Conservation (phyloP, 2,797 vertebrate genomes). For the Gobionotothen gibberifrons region DNA sequence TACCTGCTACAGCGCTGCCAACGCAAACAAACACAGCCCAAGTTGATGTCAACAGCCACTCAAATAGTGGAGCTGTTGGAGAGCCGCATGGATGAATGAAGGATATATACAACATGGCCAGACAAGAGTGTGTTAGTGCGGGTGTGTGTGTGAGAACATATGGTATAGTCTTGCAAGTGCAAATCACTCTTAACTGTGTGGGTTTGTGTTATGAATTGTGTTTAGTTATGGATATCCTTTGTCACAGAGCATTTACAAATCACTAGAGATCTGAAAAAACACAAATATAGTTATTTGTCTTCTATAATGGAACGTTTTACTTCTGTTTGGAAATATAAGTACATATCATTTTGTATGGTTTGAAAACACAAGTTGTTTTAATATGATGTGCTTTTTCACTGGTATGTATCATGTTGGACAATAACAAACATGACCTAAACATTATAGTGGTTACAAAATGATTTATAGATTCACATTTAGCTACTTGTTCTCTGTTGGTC, state of each 20-base stretch:
- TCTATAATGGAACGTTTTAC: neutral
- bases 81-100: conserved; percentile 55
- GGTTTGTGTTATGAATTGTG: neutral
- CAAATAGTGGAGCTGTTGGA: conserved; percentile 59
- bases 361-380: neutral
- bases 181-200: neutral
- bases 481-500: conserved; percentile 70
- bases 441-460: too few species aligned
- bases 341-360: neutral
- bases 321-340: neutral
- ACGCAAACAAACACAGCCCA: conserved; percentile 71
- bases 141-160: conserved; percentile 19
- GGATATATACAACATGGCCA: conserved; percentile 54
- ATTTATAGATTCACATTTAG: conserved; percentile 56
- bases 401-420: neutral
- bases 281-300: neutral
- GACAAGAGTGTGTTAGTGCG: conserved; percentile 20
- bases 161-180: too few species aligned
- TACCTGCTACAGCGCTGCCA: conserved; percentile 68
- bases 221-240: neutral
- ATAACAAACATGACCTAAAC: too few species aligned
- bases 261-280: neutral
- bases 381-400: neutral
- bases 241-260: neutral
- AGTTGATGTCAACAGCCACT: conserved; percentile 73